These are phyloP conservation scores for Platycercus adscitus DNA, from an alignment of 2,113 vertebrate species.

Conservation along the genomic window DNA sequence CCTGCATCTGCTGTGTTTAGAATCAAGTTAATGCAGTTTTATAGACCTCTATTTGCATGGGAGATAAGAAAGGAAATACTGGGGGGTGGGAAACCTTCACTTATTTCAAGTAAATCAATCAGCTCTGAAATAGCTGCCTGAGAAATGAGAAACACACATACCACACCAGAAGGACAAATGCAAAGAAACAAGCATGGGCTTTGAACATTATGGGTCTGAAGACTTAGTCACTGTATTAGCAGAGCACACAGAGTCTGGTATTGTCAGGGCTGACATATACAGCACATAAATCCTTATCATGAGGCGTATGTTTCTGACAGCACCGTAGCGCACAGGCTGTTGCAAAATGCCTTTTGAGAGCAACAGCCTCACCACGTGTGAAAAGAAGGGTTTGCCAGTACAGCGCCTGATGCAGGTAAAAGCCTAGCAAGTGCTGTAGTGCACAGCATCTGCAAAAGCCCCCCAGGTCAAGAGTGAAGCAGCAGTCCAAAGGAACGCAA, in stretches of 20 bases:
- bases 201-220: not conserved
- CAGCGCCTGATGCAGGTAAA: not conserved
- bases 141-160: not conserved
- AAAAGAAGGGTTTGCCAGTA: not conserved
- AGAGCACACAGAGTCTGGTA: not conserved
- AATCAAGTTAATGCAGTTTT: not conserved
- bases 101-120: not conserved
- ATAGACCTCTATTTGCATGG: not conserved
- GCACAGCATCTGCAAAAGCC: not conserved
- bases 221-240: not conserved
- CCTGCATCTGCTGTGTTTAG: not conserved
- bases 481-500: not conserved
- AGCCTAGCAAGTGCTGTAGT: not conserved
- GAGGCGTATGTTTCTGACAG: not conserved
- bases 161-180: not conserved
- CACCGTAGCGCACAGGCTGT: not conserved
- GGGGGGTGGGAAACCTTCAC: accelerated
- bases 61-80: not conserved
- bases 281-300: slow-evolving; percentile 7
- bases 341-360: not conserved
- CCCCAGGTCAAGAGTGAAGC: not conserved
- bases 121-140: not conserved
- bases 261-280: not conserved
- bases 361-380: not conserved
- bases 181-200: not conserved